Percentiles rank a stretch among this genome's conserved stretches.
phyloP scores from a whole-genome alignment of 2,797 vertebrate genomes.

The Tapirus indicus region DNA sequence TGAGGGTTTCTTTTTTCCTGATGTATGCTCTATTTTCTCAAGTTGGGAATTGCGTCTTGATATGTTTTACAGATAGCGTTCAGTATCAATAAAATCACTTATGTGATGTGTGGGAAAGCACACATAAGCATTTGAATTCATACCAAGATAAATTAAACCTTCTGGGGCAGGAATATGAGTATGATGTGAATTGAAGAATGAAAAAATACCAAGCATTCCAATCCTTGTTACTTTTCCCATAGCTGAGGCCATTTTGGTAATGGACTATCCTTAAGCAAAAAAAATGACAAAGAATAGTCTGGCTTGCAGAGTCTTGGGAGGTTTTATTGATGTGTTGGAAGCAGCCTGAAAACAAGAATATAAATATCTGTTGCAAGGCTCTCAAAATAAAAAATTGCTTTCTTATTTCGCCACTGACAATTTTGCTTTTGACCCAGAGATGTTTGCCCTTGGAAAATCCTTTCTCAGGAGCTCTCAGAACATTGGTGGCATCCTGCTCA shows the following conservation, averaged over 20 bases:
- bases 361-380: background rate
- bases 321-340: background rate
- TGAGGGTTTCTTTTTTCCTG: background rate
- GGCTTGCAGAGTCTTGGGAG: background rate
- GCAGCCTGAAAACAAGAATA: background rate
- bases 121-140: background rate
- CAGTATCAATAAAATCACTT: background rate
- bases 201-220: background rate
- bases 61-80: background rate
- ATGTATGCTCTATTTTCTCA: background rate
- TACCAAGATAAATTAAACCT: background rate
- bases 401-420: background rate
- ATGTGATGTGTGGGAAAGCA: background rate
- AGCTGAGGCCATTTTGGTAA: background rate
- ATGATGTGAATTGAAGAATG: background rate
- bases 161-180: background rate
- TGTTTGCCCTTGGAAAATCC: background rate
- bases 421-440: slow-evolving; percentile 1
- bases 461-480: background rate
- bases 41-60: background rate
- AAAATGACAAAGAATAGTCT: background rate
- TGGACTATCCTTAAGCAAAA: background rate
- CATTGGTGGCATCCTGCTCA: background rate
- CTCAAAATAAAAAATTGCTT: background rate
- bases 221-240: background rate